These are phyloP conservation scores for Pongo pygmaeus DNA, from an alignment of 2,113 vertebrate species.

Conservation along the genomic window DNA sequence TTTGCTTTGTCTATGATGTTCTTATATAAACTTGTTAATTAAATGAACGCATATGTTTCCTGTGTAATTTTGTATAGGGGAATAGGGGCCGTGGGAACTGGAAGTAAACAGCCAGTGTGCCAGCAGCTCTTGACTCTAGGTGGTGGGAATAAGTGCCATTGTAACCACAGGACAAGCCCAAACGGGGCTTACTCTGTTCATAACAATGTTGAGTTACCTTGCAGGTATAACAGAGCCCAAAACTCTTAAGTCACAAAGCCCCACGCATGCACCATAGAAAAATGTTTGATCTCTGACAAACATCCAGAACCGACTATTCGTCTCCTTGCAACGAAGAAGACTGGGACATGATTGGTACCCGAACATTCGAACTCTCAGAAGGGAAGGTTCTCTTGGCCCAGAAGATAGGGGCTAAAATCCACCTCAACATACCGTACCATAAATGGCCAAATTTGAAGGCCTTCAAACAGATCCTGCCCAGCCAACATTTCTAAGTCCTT, in stretches of 20 bases:
- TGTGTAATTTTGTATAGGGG: neutral
- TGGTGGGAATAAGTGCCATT: neutral
- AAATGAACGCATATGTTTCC: neutral
- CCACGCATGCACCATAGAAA: neutral
- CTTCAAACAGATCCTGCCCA: neutral
- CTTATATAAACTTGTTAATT: neutral
- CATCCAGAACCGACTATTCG: neutral
- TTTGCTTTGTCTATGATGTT: neutral
- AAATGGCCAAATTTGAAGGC: neutral
- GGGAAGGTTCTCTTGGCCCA: neutral
- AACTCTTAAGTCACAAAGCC: neutral
- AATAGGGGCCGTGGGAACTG: accelerated
- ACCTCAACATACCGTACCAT: neutral
- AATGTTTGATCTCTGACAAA: neutral
- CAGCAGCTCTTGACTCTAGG: too few relatives aligned
- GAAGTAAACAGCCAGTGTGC: neutral
- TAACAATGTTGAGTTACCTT: neutral
- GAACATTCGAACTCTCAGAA: neutral
- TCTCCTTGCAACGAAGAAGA: neutral
- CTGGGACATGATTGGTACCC: neutral
- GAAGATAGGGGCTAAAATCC: neutral
- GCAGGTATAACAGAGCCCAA: neutral
- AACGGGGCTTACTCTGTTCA: neutral
- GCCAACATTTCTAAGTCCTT: neutral
- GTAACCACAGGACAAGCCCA: neutral